Percentiles rank a stretch among this genome's conserved stretches.
Conservation (phyloP, 1,140 invertebrate genomes). For the Solenopsis invicta region DNA sequence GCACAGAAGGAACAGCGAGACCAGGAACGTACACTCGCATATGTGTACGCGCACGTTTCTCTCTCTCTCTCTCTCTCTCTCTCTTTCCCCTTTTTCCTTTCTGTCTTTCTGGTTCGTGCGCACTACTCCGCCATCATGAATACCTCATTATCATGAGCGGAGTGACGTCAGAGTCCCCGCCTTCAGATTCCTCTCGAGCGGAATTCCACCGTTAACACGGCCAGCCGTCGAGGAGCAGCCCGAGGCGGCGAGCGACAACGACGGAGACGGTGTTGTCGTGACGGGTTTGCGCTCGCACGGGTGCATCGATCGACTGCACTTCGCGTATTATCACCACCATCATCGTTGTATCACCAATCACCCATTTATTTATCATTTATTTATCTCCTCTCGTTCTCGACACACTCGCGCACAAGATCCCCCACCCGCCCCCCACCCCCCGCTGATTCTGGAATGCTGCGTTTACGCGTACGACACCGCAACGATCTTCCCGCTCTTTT, state of each 20-base stretch:
- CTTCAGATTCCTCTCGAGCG: conserved; percentile 90
- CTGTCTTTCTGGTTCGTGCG: conserved; percentile 75
- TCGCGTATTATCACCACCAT: conserved; percentile 56
- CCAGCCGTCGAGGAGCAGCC: conserved; percentile 69
- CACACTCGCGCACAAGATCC: conserved; percentile 12
- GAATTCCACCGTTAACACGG: conserved; percentile 90
- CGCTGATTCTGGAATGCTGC: background rate
- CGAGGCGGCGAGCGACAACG: conserved; percentile 53
- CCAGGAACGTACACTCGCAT: conserved; percentile 11
- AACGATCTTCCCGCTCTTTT: background rate
- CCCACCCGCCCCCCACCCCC: no score
- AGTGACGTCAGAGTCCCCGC: conserved; percentile 91
- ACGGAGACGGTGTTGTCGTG: conserved; percentile 57
- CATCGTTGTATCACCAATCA: conserved; percentile 25
- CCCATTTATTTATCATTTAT: conserved; percentile 57
- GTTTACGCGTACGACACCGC: background rate
- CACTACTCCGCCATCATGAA: conserved; percentile 93
- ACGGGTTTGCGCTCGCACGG: conserved; percentile 60
- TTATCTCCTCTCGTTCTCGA: conserved; percentile 23
- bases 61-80: background rate
- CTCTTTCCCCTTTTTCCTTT: conserved; percentile 1
- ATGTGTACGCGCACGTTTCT: conserved; percentile 20
- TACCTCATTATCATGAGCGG: conserved; percentile 93
- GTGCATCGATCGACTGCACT: conserved; percentile 49
- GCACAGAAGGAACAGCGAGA: conserved; percentile 9